Evolutionary conservation across 2,888 invertebrate species (phyloP).

Genomic region (Plagodis pulveraria): DNA sequence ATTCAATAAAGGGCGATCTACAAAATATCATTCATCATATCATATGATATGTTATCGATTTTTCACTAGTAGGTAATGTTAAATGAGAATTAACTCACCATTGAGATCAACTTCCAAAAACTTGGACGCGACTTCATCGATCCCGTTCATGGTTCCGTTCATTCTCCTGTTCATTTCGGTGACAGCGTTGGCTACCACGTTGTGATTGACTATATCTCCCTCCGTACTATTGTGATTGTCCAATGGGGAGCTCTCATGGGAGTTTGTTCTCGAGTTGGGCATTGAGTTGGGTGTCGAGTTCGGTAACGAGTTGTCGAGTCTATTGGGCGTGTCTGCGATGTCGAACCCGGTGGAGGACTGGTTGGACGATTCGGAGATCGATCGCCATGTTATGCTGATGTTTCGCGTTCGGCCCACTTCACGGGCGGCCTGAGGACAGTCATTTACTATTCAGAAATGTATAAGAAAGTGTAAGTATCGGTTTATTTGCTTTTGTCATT

Average conservation of each 20-base stretch:
- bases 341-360: conserved; percentile 73
- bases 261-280: conserved; percentile 28
- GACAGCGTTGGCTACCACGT: conserved; percentile 41
- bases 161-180: conserved; percentile 48
- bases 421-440: conserved; percentile 55
- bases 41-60: neutral
- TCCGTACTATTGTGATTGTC: conserved; percentile 54
- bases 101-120: conserved; percentile 76
- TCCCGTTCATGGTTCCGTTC: conserved; percentile 58
- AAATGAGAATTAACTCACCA: conserved; percentile 54
- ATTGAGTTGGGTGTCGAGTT: conserved; percentile 34
- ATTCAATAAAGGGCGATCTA: no score
- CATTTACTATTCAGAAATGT: neutral
- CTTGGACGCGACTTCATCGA: conserved; percentile 63
- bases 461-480: no score
- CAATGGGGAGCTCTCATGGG: conserved; percentile 39
- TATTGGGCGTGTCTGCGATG: conserved; percentile 52
- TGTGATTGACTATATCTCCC: conserved; percentile 51
- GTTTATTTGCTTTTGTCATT: no score
- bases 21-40: no score
- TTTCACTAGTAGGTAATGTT: neutral
- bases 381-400: conserved; percentile 81
- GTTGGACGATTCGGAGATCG: conserved; percentile 79
- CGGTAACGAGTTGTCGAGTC: conserved; percentile 40
- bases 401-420: conserved; percentile 67